Percentiles rank a stretch among this genome's conserved stretches.
phyloP scores from a whole-genome alignment of 2,797 vertebrate genomes.

The Galago senegalensis region DNA sequence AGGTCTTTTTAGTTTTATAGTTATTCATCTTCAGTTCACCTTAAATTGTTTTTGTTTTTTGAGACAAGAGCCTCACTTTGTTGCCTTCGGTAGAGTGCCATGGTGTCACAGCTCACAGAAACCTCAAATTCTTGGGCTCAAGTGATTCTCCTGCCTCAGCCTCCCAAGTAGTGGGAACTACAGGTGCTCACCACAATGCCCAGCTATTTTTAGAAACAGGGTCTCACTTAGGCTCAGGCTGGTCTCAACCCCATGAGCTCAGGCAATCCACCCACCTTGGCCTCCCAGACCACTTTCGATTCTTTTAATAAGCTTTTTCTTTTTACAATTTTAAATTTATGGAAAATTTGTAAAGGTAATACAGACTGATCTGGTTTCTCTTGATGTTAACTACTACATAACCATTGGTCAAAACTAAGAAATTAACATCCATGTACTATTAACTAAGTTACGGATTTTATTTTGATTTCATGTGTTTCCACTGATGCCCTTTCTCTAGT shows the following conservation, averaged over 20 bases:
- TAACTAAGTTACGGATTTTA: neutral
- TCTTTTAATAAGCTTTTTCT: neutral
- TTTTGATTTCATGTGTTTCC: constrained; percentile 9
- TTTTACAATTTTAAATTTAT: neutral
- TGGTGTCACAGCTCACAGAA: too few species aligned
- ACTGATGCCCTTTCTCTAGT: neutral
- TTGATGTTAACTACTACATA: neutral
- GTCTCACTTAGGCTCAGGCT: too few species aligned
- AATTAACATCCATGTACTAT: neutral
- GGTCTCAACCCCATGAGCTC: too few species aligned
- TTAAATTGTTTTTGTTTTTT: neutral
- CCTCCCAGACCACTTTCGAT: neutral
- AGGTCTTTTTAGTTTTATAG: neutral
- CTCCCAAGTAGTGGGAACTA: too few species aligned
- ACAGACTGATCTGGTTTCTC: neutral
- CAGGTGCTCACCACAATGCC: too few species aligned
- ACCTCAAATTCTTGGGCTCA: too few species aligned
- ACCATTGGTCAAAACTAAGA: neutral
- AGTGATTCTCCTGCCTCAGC: too few species aligned
- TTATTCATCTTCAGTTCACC: neutral
- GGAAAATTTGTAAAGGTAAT: neutral
- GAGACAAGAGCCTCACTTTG: too few species aligned
- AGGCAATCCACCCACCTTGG: too few species aligned
- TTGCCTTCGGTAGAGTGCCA: too few species aligned
- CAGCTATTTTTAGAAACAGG: too few species aligned